Evolutionary conservation across 2,888 invertebrate genomes (phyloP), one percentile per base, ranked within the genome.

Genomic region (Diloba caeruleocephala): DNA sequence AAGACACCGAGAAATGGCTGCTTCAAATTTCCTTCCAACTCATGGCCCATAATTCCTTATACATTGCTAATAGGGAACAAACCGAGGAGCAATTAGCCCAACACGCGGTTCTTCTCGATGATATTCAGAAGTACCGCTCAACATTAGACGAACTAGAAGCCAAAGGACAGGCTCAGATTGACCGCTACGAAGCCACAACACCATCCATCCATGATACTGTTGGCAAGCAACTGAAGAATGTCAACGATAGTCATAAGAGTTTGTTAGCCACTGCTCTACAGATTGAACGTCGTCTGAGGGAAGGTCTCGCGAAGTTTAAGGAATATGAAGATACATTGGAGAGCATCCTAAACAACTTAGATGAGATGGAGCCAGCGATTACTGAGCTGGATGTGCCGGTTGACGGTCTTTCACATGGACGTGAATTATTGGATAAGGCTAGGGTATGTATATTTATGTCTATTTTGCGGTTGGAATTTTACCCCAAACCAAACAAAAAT

Each of bases 1-100:
- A 99, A 91, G 98, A 98, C 74, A 97, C 97, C 0, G 99, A 99
- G 85, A 98, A 98, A 84, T 99, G 99, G 99, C 90, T 99, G 36
- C 88, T 99, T 15, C 98, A 98, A 88, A 97, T 98, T 42, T 98
- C 98, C 1, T 98, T 98, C 95, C 97, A 98, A 80, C 94, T 99
- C 0, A 98, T 99, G 98, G 97, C 98, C 0, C 98, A 98, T 81
- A 99, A 99, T 84, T 98, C 98, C 0, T 92, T 98, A 13, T 98
- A 98, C 81, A 98, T 98, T 56, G 96, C 97, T 3, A 98, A 97
- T 78, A 95, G 98, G 50, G 97, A 98, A 71, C 98, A 99, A 85
- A 98, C 98, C 0, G 95, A 97, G 75, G 97, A 98, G 64, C 98
- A 98, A 87, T 95, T 98, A 28, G 96, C 96, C n/a, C 97, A 98